These are phyloP conservation scores for Drosophila siamana DNA, from an alignment of 2,888 invertebrate species.

Conservation along the genomic window DNA sequence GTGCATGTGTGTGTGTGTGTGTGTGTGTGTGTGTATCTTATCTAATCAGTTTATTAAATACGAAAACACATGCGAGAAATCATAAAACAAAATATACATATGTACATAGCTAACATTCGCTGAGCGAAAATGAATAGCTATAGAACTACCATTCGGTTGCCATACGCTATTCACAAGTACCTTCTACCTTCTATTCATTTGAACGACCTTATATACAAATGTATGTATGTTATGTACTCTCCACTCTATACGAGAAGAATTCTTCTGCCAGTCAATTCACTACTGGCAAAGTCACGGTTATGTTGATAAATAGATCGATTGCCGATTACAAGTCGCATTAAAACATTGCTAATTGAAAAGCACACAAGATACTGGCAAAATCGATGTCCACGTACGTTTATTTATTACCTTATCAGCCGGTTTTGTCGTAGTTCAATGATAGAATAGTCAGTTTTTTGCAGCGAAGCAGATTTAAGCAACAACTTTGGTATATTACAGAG, in stretches of 20 bases:
- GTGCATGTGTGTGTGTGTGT: slow-evolving; percentile 8
- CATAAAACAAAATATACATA: slow-evolving; percentile 61
- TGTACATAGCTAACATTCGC: slow-evolving; percentile 24
- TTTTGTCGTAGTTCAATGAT: neutral
- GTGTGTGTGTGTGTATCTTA: slow-evolving; percentile 49
- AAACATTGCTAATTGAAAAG: neutral
- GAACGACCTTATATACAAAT: neutral
- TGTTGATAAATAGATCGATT: neutral
- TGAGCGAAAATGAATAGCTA: slow-evolving; percentile 30
- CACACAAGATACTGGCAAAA: neutral
- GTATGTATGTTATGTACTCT: neutral
- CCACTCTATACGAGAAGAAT: neutral
- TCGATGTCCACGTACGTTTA: neutral
- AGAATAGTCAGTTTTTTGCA: neutral
- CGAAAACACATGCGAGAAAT: slow-evolving; percentile 64
- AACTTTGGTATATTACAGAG: too few relatives aligned
- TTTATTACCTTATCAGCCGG: slow-evolving; percentile 4
- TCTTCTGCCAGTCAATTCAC: neutral
- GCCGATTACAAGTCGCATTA: neutral
- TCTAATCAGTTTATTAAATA: slow-evolving; percentile 76
- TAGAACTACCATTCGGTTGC: slow-evolving; percentile 45
- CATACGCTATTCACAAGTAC: slow-evolving; percentile 35
- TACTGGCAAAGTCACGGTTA: neutral
- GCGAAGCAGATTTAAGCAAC: neutral
- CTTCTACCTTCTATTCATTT: neutral